Base-by-base conservation (phyloP, 2,113 vertebrate species). In the Pangasianodon gigas region DNA sequence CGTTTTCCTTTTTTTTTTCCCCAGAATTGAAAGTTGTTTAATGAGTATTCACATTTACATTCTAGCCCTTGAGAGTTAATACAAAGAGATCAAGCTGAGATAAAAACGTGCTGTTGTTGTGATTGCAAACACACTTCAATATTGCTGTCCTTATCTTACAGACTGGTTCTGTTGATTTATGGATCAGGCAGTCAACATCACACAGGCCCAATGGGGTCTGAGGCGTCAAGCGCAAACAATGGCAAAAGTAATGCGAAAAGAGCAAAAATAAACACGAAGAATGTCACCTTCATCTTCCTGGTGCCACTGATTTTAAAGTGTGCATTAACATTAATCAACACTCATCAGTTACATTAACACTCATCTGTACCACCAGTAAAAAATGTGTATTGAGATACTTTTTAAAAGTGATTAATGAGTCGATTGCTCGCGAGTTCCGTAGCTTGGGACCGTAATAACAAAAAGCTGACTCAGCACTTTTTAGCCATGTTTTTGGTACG, bases 101-200 rank as follows among this genome's bases (percentile, higher is more conserved):
- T 83, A 83, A 82, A 87, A 69, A 7, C 2, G 24, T 8, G 41
- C 19, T 60, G n/a, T 74, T 77, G 46, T 74, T 65, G 29, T 77
- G 21, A 48, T 37, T 89, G 37, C 37, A 85, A 77, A 89, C 81
- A 48, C 56, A 29, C 65, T 84, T 77, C 69, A 48, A 65, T 79
- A 77, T 79, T 62, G 41, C 56, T 19, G 56, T 85, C 9, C 71
- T 89, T 79, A 85, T 89, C 88, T 79, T 77, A 71, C 44, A 46
- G 46, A 74, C 58, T 41, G 71, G 16, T 85, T 85, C 44, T 89
- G 88, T 85, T 89, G 54, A 85, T 89, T 89, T 79, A 89, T 46
- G 83, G 71, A 89, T 89, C 56, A 85, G 52, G 52, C 7, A 44
- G 56, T 69, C 51, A 87, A 80, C 74, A 62, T 62, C 86, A 9